A percentile compares a stretch with the other conserved stretches of the same genome.
These are phyloP conservation scores for Drosophila funebris DNA, from an alignment of 1,140 invertebrate species.

Conservation along the genomic window DNA sequence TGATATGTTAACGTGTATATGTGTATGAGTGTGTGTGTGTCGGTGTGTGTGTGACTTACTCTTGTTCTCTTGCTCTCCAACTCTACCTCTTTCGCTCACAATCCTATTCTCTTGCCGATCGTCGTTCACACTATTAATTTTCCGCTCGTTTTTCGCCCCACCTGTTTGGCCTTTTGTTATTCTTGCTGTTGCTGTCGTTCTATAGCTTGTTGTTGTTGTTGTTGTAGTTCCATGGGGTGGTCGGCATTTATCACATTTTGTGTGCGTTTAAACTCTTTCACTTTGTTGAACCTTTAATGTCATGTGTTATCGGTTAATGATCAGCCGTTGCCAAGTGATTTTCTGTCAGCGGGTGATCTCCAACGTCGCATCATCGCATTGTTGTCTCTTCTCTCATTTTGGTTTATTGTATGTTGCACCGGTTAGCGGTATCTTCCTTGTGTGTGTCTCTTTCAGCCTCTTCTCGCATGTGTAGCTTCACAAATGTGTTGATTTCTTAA, in stretches of 20 bases:
- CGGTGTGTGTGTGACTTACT: constrained; percentile 39
- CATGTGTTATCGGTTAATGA: constrained; percentile 83
- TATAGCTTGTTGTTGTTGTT: constrained; percentile 4
- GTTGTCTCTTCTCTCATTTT: neutral
- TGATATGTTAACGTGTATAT: constrained; percentile 46
- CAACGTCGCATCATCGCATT: neutral
- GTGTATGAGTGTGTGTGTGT: constrained; percentile 27
- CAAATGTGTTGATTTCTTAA: constrained; percentile 64
- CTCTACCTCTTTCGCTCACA: constrained; percentile 1
- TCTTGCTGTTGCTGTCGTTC: neutral
- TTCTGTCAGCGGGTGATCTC: constrained; percentile 77
- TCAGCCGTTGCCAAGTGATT: constrained; percentile 80
- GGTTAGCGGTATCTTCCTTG: constrained; percentile 10
- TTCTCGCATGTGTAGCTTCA: constrained; percentile 62
- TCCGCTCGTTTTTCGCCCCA: constrained; percentile 69
- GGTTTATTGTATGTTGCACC: neutral
- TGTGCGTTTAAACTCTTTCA: constrained; percentile 70
- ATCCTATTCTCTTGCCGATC: constrained; percentile 29
- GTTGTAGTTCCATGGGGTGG: constrained; percentile 67
- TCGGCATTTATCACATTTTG: constrained; percentile 82
- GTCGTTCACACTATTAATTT: constrained; percentile 82
- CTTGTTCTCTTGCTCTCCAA: neutral
- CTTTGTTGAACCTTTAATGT: constrained; percentile 79
- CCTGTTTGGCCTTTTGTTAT: constrained; percentile 37
- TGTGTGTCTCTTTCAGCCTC: neutral